phyloP scores from a whole-genome alignment of 2,797 vertebrate genomes.

The Cuniculus paca region DNA sequence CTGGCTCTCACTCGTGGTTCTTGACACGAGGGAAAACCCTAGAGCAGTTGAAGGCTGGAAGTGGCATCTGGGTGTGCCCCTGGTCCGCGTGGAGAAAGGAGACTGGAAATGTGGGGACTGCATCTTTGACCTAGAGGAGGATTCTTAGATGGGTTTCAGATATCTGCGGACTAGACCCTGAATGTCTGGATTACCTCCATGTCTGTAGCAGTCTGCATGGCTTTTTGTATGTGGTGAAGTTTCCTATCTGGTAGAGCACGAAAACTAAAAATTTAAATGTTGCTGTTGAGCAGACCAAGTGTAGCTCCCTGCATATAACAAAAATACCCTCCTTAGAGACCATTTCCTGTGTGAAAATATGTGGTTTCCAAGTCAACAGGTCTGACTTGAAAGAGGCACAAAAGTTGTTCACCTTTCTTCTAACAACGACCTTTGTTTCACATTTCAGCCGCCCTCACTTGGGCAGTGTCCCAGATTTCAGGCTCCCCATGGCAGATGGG shows the following conservation, averaged over 20 bases:
- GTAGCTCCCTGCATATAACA: not conserved
- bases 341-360: accelerated
- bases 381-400: not conserved
- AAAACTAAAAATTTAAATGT: not conserved
- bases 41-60: not conserved
- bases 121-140: accelerated
- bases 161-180: not conserved
- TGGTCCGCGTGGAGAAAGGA: accelerated
- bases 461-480: conserved; percentile 95
- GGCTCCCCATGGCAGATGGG: conserved; percentile 94
- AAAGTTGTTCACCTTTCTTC: not conserved
- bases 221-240: not conserved
- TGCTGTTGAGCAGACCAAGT: no score
- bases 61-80: accelerated
- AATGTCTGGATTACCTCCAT: accelerated
- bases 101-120: not conserved
- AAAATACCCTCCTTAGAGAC: not conserved
- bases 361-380: accelerated
- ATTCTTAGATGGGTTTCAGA: not conserved
- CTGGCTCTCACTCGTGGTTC: accelerated
- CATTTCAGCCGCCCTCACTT: conserved; percentile 91
- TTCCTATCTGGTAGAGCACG: not conserved
- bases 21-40: not conserved
- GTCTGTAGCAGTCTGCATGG: accelerated
- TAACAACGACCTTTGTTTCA: not conserved